Percentiles rank a stretch among this genome's conserved stretches.
These are phyloP conservation scores for Melanotaenia parkinsoni DNA, from an alignment of 2,797 vertebrate species.

Conservation along the genomic window DNA sequence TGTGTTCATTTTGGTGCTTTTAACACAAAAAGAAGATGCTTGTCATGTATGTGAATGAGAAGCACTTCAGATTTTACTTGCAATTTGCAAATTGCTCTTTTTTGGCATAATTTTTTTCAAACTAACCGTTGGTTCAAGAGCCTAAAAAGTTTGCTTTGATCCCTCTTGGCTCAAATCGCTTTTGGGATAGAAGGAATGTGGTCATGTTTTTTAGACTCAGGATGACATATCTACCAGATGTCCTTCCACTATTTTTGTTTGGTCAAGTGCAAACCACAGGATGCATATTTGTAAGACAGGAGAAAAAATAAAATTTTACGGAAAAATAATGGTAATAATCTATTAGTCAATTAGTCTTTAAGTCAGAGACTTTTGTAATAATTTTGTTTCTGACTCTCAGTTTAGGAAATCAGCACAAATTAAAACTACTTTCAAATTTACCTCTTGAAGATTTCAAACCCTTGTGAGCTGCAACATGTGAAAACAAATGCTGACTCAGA, in stretches of 20 bases:
- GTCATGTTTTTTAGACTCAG: no score
- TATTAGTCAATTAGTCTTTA: background rate
- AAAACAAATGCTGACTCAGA: conserved; percentile 59
- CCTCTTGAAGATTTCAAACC: conserved; percentile 5
- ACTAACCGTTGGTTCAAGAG: background rate
- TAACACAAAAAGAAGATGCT: background rate
- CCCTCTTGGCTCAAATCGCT: background rate
- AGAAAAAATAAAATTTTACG: background rate
- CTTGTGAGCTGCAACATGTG: conserved; percentile 3
- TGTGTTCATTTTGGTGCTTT: background rate
- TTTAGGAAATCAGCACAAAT: conserved; percentile 2
- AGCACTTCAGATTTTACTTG: background rate
- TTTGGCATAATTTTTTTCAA: background rate
- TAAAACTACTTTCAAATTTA: conserved; percentile 4
- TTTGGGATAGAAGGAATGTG: background rate
- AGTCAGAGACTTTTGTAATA: background rate
- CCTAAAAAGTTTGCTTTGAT: background rate
- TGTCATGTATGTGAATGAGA: background rate
- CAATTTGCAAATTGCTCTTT: background rate
- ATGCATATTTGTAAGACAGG: background rate
- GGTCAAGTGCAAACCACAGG: background rate
- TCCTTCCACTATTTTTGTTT: background rate
- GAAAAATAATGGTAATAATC: background rate
- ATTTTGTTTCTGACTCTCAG: conserved; percentile 5
- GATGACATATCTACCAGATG: no score